A percentile compares a stretch with the other conserved stretches of the same genome.
Conservation (phyloP, 2,888 invertebrate genomes). For the Dexiosoma caninum region DNA sequence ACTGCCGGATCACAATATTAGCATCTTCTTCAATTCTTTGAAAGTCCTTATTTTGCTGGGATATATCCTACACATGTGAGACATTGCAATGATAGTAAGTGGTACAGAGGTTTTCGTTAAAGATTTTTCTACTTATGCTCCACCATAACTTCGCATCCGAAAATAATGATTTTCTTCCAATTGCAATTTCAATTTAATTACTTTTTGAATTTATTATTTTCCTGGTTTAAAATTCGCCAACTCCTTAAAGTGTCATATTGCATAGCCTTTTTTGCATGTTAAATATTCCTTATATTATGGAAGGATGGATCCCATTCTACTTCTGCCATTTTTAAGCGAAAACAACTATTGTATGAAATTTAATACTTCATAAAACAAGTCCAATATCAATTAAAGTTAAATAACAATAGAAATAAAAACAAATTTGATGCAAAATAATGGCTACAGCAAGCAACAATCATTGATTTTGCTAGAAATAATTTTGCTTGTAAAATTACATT, state of each 20-base stretch:
- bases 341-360: constrained; percentile 52
- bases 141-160: too few relatives aligned
- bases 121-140: too few relatives aligned
- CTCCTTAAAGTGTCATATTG: constrained; percentile 51
- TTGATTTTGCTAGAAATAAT: neutral
- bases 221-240: constrained; percentile 12
- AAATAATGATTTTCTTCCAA: too few relatives aligned
- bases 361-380: constrained; percentile 42
- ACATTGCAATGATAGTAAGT: too few relatives aligned
- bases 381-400: constrained; percentile 50
- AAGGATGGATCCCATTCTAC: neutral
- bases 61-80: too few relatives aligned
- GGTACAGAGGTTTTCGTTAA: too few relatives aligned
- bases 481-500: neutral
- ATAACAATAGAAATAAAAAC: constrained; percentile 31
- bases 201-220: constrained; percentile 10
- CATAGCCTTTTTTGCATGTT: constrained; percentile 18
- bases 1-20: too few relatives aligned
- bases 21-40: too few relatives aligned
- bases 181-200: constrained; percentile 28
- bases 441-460: constrained; percentile 2
- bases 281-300: too few relatives aligned
- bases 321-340: neutral
- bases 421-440: constrained; percentile 29
- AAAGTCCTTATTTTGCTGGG: too few relatives aligned